Conservation (phyloP, 2,113 vertebrate genomes). For the Mionectes macconnelli region DNA sequence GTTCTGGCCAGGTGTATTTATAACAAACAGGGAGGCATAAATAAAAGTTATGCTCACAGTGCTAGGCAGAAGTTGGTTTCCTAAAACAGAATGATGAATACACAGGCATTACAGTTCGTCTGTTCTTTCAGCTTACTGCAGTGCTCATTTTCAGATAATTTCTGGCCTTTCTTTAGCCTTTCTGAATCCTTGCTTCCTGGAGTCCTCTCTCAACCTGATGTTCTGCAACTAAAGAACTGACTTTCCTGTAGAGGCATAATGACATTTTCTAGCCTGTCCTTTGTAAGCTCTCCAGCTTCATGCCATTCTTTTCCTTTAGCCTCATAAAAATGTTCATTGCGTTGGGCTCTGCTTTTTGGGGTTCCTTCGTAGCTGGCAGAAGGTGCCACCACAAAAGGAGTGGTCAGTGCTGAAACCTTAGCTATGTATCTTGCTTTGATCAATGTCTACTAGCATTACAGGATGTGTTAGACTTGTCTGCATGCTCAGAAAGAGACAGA, state of each 20-base stretch:
- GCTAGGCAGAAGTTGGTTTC: background rate
- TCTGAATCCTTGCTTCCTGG: background rate
- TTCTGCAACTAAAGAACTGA: background rate
- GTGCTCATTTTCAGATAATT: background rate
- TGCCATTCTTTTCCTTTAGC: background rate
- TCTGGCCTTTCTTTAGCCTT: background rate
- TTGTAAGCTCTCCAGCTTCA: background rate
- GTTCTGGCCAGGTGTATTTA: background rate
- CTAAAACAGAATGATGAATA: background rate
- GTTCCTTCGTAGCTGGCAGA: background rate
- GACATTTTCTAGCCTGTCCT: background rate
- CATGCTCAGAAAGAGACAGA: background rate
- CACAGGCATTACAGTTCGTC: background rate
- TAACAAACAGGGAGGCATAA: background rate
- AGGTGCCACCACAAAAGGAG: background rate
- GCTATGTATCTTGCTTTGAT: background rate
- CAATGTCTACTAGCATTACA: background rate
- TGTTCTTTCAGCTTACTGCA: background rate
- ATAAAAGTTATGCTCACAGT: background rate
- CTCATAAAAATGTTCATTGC: rapidly evolving
- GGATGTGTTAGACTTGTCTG: background rate
- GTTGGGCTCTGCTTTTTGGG: background rate
- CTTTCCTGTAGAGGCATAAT: background rate
- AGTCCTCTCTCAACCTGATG: background rate
- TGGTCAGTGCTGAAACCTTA: background rate